A percentile compares a stretch with the other conserved stretches of the same genome.
Evolutionary conservation across 2,113 vertebrate species (phyloP).

Genomic region (Pterophyllum scalare): DNA sequence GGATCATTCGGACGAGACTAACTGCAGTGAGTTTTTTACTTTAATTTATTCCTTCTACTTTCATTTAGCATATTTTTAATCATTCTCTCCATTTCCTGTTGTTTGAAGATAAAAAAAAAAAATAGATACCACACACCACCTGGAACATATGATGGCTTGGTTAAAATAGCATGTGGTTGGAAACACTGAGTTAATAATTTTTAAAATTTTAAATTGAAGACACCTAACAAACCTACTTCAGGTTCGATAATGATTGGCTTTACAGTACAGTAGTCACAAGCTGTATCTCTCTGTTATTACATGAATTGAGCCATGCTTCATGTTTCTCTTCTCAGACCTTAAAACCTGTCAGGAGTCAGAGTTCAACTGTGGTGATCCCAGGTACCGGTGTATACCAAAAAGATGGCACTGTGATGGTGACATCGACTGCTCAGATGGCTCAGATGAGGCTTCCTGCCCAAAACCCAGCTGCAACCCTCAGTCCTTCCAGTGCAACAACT

Average conservation of each 20-base stretch:
- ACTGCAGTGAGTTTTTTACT: conserved; percentile 82
- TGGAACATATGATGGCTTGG: too few relatives aligned
- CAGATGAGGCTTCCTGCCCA: conserved; percentile 83
- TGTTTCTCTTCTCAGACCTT: conserved; percentile 64
- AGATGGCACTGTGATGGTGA: conserved; percentile 86
- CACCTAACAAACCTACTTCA: too few relatives aligned
- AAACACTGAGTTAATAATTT: too few relatives aligned
- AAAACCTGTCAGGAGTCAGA: conserved; percentile 77
- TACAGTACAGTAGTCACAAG: neutral
- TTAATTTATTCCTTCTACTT: too few relatives aligned
- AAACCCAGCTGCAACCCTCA: conserved; percentile 72
- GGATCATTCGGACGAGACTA: conserved; percentile 85
- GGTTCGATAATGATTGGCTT: neutral
- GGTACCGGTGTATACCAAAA: conserved; percentile 81
- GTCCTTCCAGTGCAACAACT: conserved; percentile 84
- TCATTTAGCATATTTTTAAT: too few relatives aligned
- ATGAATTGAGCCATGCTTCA: neutral
- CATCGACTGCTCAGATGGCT: conserved; percentile 84
- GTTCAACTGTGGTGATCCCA: conserved; percentile 81
- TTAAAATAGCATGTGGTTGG: too few relatives aligned
- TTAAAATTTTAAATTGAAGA: too few relatives aligned
- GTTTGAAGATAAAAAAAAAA: too few relatives aligned
- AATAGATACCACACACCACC: too few relatives aligned
- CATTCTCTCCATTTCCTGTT: too few relatives aligned
- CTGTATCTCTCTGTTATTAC: neutral